Evolutionary conservation across 2,113 vertebrate species (phyloP).

Genomic region (Prunella himalayana): DNA sequence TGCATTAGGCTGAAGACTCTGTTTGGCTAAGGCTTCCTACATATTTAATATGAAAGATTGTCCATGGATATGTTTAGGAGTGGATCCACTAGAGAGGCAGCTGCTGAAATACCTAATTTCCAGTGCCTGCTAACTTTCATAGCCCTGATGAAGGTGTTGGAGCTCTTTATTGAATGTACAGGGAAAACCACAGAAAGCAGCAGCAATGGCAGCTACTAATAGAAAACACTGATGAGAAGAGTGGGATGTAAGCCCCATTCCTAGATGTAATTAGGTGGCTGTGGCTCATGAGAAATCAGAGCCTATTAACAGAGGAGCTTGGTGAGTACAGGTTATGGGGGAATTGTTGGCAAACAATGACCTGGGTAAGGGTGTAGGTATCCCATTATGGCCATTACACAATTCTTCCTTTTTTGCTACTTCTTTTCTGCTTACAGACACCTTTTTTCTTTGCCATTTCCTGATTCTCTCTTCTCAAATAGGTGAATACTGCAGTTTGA

Average conservation of each 20-base stretch:
- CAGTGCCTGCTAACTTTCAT: not conserved
- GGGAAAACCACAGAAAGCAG: not conserved
- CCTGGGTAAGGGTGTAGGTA: not conserved
- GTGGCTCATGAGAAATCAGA: not conserved
- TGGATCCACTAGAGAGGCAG: not conserved
- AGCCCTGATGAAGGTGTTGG: accelerated
- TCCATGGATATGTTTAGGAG: not conserved
- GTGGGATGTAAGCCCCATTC: not conserved
- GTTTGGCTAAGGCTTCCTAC: not conserved
- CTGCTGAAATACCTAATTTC: not conserved
- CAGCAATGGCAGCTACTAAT: not conserved
- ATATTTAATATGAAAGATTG: not conserved
- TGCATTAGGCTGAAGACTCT: not conserved
- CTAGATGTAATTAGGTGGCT: not conserved
- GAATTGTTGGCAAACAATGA: not conserved
- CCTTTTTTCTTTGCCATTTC: not conserved
- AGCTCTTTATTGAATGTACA: accelerated
- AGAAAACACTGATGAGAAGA: not conserved
- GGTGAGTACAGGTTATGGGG: not conserved
- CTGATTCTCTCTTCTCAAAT: not conserved
- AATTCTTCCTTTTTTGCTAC: not conserved
- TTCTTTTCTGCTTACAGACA: not conserved
- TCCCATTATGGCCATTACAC: not conserved
- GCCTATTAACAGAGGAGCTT: not conserved
- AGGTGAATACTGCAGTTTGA: not conserved